Evolutionary conservation across 2,888 invertebrate genomes (phyloP).

Genomic region (Brenthis daphne): DNA sequence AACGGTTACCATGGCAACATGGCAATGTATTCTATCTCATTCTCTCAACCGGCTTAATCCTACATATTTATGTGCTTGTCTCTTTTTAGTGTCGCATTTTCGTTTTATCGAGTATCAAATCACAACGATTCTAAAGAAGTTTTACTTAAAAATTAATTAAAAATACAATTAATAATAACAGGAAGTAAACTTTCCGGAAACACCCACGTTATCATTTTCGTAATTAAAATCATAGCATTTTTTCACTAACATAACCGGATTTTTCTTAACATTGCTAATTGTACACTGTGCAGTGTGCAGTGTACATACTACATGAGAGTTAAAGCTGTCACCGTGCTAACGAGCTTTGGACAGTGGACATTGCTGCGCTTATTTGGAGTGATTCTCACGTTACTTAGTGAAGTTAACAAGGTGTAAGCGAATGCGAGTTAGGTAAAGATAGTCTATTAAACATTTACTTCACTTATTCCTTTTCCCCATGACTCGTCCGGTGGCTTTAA

Average conservation of each 20-base stretch:
- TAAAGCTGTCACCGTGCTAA: constrained; percentile 15
- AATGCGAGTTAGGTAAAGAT: constrained; percentile 10
- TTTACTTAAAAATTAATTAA: no score
- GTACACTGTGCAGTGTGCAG: neutral
- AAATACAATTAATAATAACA: no score
- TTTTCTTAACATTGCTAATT: neutral
- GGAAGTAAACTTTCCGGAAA: no score
- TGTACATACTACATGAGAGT: constrained; percentile 2
- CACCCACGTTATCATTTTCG: neutral
- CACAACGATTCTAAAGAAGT: no score
- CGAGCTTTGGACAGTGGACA: constrained; percentile 25
- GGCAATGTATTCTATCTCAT: no score
- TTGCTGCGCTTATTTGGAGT: constrained; percentile 20
- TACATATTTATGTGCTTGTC: no score
- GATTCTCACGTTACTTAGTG: constrained; percentile 23
- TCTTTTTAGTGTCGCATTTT: no score
- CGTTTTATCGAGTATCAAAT: no score
- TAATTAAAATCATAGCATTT: neutral
- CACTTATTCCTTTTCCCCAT: no score
- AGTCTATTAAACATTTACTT: neutral
- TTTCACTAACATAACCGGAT: neutral
- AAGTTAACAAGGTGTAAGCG: constrained; percentile 3
- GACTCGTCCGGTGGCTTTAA: no score
- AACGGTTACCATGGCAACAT: no score
- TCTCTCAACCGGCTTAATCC: no score